Percentiles rank a stretch among this genome's conserved stretches.
phyloP scores from a whole-genome alignment of 2,797 vertebrate genomes.

The Tauraco hartlaubi region DNA sequence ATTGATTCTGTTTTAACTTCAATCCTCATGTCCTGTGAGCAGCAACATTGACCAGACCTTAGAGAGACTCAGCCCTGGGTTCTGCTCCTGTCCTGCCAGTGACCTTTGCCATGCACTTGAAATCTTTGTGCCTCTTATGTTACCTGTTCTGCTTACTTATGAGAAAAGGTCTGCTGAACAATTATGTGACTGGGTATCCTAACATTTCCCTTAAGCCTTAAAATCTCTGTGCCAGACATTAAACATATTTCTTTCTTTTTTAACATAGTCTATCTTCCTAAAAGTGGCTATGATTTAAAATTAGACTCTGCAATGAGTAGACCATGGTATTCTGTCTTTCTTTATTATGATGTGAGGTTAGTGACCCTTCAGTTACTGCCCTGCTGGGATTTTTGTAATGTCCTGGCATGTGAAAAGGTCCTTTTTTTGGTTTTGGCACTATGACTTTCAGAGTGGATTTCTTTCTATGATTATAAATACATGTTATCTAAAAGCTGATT shows the following conservation, averaged over 20 bases:
- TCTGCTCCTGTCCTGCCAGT: not conserved
- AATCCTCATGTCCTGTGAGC: not conserved
- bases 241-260: conserved; percentile 4
- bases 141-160: not conserved
- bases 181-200: not conserved
- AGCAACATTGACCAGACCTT: not conserved
- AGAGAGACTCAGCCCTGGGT: not conserved
- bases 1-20: not conserved
- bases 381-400: conserved; percentile 37
- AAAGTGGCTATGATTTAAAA: conserved; percentile 32
- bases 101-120: not conserved
- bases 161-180: not conserved
- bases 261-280: not conserved
- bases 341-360: conserved; percentile 4
- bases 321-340: not conserved
- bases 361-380: not conserved
- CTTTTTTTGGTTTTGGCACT: not conserved
- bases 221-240: not conserved
- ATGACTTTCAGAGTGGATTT: not conserved
- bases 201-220: not conserved
- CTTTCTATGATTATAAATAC: not conserved
- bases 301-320: not conserved
- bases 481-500: not conserved
- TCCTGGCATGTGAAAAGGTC: not conserved
- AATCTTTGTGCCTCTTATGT: not conserved